Percentiles rank a stretch among this genome's conserved stretches.
phyloP scores from a whole-genome alignment of 2,113 vertebrate species.

The Sciurus niger region DNA sequence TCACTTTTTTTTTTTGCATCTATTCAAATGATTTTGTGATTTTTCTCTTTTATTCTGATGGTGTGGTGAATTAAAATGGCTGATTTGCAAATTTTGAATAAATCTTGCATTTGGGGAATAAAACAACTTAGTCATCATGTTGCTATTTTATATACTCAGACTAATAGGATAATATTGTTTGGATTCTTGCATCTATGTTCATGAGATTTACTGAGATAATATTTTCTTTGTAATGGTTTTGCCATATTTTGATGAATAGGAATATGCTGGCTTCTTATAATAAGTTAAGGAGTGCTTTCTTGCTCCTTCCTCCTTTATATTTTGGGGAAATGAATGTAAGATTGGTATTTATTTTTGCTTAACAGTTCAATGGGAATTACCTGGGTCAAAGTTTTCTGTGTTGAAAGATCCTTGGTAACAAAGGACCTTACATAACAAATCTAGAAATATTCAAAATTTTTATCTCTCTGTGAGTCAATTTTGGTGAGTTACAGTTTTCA shows the following conservation, averaged over 20 bases:
- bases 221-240: neutral
- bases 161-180: neutral
- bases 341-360: neutral
- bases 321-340: slow-evolving; percentile 22
- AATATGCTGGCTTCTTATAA: neutral
- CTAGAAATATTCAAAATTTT: neutral
- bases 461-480: neutral
- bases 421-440: neutral
- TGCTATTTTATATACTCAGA: neutral
- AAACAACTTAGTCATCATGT: neutral
- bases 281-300: neutral
- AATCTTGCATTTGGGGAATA: neutral
- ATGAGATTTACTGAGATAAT: neutral
- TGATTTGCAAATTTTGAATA: slow-evolving; percentile 9
- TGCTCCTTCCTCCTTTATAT: neutral
- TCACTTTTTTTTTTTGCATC: neutral
- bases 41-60: neutral
- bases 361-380: neutral
- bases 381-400: neutral
- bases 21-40: neutral
- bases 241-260: neutral
- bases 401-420: neutral
- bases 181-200: neutral
- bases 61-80: neutral
- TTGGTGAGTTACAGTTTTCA: neutral